These are phyloP conservation scores for Oreocharis arfaki DNA, from an alignment of 2,113 vertebrate genomes.

Conservation along the genomic window DNA sequence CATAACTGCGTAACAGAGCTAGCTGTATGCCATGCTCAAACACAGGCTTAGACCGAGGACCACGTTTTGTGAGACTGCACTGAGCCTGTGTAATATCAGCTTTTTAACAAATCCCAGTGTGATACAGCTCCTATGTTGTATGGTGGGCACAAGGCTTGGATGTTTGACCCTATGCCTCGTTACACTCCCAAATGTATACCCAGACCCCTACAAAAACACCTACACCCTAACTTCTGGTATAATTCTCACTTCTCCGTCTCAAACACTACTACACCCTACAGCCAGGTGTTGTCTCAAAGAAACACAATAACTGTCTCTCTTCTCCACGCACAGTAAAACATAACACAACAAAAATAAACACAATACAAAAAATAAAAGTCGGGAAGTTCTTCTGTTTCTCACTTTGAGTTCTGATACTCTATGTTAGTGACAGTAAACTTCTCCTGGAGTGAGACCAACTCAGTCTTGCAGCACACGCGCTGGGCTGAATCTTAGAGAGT, in stretches of 20 bases:
- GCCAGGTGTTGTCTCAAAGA: neutral
- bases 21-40: neutral
- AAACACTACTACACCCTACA: neutral
- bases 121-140: neutral
- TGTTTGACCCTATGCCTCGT: neutral
- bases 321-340: neutral
- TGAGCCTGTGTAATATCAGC: neutral
- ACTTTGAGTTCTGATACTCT: neutral
- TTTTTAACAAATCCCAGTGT: neutral
- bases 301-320: neutral
- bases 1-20: neutral
- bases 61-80: neutral
- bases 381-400: neutral
- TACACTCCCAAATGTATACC: neutral
- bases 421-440: neutral
- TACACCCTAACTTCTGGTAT: neutral
- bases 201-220: neutral
- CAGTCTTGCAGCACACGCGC: neutral
- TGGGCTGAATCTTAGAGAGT: neutral
- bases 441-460: neutral
- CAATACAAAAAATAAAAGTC: neutral
- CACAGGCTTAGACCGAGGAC: neutral
- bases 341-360: neutral
- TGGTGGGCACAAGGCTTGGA: neutral
- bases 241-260: neutral